Conservation (phyloP, 2,888 invertebrate genomes). For the Cyaniris semiargus region DNA sequence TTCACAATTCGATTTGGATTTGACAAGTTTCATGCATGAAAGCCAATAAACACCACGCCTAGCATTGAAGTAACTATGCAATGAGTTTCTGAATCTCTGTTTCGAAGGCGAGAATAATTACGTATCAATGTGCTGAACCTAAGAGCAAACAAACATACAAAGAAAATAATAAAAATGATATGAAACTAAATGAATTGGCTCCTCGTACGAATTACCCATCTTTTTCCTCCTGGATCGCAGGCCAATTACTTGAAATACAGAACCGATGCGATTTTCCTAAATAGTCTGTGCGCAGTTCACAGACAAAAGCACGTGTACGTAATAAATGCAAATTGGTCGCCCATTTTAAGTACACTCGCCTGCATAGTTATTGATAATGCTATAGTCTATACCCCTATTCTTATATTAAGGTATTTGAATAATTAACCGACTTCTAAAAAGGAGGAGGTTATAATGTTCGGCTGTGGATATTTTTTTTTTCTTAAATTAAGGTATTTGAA, state of each 20-base stretch:
- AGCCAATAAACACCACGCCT: too few relatives aligned
- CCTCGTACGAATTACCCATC: not conserved
- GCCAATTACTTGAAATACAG: conserved; percentile 43
- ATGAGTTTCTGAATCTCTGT: not conserved
- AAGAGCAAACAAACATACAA: not conserved
- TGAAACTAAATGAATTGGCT: not conserved
- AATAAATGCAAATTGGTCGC: conserved; percentile 67
- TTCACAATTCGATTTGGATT: not conserved
- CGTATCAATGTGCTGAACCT: not conserved
- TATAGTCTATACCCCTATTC: not conserved
- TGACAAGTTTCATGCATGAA: not conserved
- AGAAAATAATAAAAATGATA: not conserved
- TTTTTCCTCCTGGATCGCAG: conserved; percentile 39
- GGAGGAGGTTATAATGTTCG: too few relatives aligned
- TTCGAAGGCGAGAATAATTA: too few relatives aligned
- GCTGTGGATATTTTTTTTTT: too few relatives aligned
- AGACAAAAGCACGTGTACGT: conserved; percentile 56
- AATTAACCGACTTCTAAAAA: too few relatives aligned
- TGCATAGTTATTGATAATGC: not conserved
- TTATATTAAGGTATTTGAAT: too few relatives aligned
- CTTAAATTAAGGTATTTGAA: too few relatives aligned
- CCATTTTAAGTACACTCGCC: conserved; percentile 27
- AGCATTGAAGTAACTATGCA: not conserved
- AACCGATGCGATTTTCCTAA: conserved; percentile 51
- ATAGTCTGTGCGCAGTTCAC: conserved; percentile 46